A percentile compares a stretch with the other conserved stretches of the same genome.
These are phyloP conservation scores for Notocelia uddmanniana DNA, from an alignment of 2,888 invertebrate species.

Conservation along the genomic window DNA sequence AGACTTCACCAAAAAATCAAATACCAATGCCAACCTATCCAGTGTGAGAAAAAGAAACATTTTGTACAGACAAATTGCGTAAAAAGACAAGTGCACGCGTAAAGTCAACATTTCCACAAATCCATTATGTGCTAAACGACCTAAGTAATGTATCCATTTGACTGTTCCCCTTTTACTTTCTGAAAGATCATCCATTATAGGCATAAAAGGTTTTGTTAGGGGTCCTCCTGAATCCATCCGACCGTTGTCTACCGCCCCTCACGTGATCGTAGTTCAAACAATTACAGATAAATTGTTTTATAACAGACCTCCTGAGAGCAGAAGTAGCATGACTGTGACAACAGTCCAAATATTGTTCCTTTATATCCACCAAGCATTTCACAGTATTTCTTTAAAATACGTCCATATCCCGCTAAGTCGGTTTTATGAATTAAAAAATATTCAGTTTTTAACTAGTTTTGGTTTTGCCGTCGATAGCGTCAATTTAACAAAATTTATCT, in stretches of 20 bases:
- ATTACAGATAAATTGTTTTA: conserved; percentile 33
- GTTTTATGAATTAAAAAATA: not conserved
- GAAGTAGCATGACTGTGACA: not conserved
- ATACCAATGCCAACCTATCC: not conserved
- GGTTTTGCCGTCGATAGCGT: not conserved
- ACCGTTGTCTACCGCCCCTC: conserved; percentile 25
- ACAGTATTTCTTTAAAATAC: not conserved
- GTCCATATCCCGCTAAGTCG: not conserved
- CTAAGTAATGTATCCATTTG: conserved; percentile 65
- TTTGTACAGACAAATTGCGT: conserved; percentile 63
- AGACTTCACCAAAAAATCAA: not conserved
- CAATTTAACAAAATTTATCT: conserved; percentile 28
- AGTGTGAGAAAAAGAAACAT: conserved; percentile 18
- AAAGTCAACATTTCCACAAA: conserved; percentile 59
- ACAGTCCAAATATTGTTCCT: not conserved
- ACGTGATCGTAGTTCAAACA: conserved; percentile 38
- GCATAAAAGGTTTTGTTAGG: conserved; percentile 64
- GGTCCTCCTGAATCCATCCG: conserved; percentile 39
- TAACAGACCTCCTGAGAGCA: not conserved
- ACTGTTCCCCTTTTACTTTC: conserved; percentile 65
- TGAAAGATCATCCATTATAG: conserved; percentile 72
- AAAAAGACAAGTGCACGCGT: conserved; percentile 64
- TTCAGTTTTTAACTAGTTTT: not conserved
- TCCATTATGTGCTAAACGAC: conserved; percentile 68
- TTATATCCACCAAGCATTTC: not conserved